Evolutionary conservation across 2,113 vertebrate species (phyloP).

Genomic region (Perca fluviatilis): DNA sequence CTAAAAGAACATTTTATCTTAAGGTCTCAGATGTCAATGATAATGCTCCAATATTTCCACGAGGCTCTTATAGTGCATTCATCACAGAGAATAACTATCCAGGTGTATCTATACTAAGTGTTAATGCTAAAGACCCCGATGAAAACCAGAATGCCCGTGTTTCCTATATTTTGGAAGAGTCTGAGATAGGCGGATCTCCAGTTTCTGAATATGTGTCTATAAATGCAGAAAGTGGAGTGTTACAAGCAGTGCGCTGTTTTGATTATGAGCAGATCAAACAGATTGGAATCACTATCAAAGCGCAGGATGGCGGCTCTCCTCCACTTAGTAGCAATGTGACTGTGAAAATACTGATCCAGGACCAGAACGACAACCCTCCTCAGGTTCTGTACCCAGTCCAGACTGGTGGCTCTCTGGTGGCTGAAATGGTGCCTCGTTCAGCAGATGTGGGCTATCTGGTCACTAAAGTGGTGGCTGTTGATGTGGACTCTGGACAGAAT

Average conservation of each 20-base stretch:
- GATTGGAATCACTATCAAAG: conserved; percentile 33
- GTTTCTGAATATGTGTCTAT: conserved; percentile 56
- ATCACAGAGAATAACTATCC: conserved; percentile 66
- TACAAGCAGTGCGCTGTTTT: conserved; percentile 55
- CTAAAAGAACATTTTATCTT: conserved; percentile 39
- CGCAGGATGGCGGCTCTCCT: conserved; percentile 68
- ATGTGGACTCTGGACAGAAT: conserved; percentile 81
- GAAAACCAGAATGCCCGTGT: conserved; percentile 65
- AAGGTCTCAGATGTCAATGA: conserved; percentile 79
- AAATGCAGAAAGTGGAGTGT: conserved; percentile 50
- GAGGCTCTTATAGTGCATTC: conserved; percentile 34
- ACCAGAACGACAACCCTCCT: conserved; percentile 81
- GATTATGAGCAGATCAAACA: conserved; percentile 70
- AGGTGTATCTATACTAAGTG: conserved; percentile 35
- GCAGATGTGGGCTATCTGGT: not conserved
- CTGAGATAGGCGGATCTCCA: conserved; percentile 44
- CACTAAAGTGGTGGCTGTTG: conserved; percentile 65
- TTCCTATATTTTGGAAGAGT: conserved; percentile 58
- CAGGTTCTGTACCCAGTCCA: conserved; percentile 77
- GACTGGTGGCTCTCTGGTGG: conserved; percentile 32
- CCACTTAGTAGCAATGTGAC: conserved; percentile 61
- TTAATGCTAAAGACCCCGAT: conserved; percentile 52
- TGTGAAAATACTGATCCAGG: conserved; percentile 60
- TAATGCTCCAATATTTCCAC: conserved; percentile 71
- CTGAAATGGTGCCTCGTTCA: not conserved